Conservation (phyloP, 1,140 invertebrate species). For the Drosophila neocordata region DNA sequence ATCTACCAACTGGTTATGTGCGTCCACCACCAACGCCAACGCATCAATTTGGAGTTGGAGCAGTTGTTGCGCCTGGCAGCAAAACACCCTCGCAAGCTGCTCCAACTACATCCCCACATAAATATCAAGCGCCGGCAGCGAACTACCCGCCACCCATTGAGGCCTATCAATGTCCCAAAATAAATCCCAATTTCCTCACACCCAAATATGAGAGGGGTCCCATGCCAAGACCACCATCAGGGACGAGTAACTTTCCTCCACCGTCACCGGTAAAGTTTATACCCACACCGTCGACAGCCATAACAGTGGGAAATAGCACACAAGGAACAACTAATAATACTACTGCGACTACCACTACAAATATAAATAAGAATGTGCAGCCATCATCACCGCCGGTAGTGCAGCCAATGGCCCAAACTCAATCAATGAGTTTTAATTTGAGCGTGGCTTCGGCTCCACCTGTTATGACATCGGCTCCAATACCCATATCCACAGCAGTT, state of each 20-base stretch:
- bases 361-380: slow-evolving; percentile 11
- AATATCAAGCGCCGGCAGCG: slow-evolving; percentile 76
- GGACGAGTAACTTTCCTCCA: slow-evolving; percentile 40
- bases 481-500: slow-evolving; percentile 29
- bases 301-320: slow-evolving; percentile 5
- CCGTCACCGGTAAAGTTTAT: slow-evolving; percentile 40
- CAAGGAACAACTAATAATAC: neutral
- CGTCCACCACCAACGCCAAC: slow-evolving; percentile 57
- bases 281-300: slow-evolving; percentile 6
- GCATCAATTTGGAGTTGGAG: slow-evolving; percentile 48
- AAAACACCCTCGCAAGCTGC: slow-evolving; percentile 49
- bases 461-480: slow-evolving; percentile 9
- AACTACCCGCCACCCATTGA: slow-evolving; percentile 82
- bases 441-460: slow-evolving; percentile 31
- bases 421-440: slow-evolving; percentile 55
- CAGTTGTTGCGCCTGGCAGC: slow-evolving; percentile 28
- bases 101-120: slow-evolving; percentile 53
- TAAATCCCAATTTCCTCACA: slow-evolving; percentile 79
- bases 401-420: slow-evolving; percentile 32
- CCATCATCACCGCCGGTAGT: slow-evolving; percentile 27
- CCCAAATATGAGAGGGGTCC: slow-evolving; percentile 75
- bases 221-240: slow-evolving; percentile 32
- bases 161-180: slow-evolving; percentile 80
- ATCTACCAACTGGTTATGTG: slow-evolving; percentile 58
- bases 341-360: slow-evolving; percentile 20